These are phyloP conservation scores for Choristoneura fumiferana DNA, from an alignment of 1,140 invertebrate species.

Conservation along the genomic window DNA sequence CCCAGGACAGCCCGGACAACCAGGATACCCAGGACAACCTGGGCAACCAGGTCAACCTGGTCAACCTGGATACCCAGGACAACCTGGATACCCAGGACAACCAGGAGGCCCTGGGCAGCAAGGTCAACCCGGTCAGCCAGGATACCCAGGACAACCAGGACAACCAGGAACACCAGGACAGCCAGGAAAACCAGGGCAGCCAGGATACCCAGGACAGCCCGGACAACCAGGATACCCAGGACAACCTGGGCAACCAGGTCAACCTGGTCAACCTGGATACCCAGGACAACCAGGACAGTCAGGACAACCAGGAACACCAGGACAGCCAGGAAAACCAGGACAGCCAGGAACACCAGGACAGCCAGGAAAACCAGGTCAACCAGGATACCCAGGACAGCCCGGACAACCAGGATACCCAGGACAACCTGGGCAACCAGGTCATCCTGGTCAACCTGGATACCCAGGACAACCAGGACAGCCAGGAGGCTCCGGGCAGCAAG, in stretches of 20 bases:
- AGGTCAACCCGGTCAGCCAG: slow-evolving; percentile 25
- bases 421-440: slow-evolving; percentile 26
- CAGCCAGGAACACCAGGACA: slow-evolving; percentile 26
- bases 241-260: slow-evolving; percentile 28
- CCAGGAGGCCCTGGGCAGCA: slow-evolving; percentile 40
- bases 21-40: slow-evolving; percentile 25
- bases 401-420: slow-evolving; percentile 24
- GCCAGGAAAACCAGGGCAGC: slow-evolving; percentile 33
- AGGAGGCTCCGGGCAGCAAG: slow-evolving; percentile 33
- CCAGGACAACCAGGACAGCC: slow-evolving; percentile 27
- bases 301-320: slow-evolving; percentile 26
- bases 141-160: slow-evolving; percentile 28
- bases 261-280: slow-evolving; percentile 34
- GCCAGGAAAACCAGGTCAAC: slow-evolving; percentile 43
- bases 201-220: slow-evolving; percentile 31
- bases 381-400: slow-evolving; percentile 36
- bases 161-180: slow-evolving; percentile 29
- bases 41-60: slow-evolving; percentile 26
- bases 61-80: slow-evolving; percentile 20
- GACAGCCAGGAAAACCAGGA: slow-evolving; percentile 22
- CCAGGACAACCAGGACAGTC: slow-evolving; percentile 26
- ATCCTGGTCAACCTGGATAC: slow-evolving; percentile 16
- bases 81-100: slow-evolving; percentile 34
- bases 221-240: slow-evolving; percentile 29
- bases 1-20: slow-evolving; percentile 32